A percentile compares a stretch with the other conserved stretches of the same genome.
Evolutionary conservation across 2,888 invertebrate species (phyloP).

Genomic region (Emmelina monodactyla): DNA sequence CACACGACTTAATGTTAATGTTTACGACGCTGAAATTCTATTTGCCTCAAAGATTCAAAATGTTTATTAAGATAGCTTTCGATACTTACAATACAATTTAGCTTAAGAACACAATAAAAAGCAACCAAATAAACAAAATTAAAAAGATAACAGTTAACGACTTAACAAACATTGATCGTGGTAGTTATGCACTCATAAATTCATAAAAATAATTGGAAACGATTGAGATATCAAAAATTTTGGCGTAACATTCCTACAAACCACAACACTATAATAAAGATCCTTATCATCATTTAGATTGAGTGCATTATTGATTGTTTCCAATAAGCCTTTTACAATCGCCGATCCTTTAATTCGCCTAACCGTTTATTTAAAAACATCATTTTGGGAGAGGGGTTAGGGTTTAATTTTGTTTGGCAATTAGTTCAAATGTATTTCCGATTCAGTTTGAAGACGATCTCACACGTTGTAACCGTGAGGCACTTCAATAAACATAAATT

Average conservation of each 20-base stretch:
- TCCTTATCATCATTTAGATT: slow-evolving; percentile 20
- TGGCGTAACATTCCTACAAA: slow-evolving; percentile 7
- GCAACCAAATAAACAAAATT: background rate
- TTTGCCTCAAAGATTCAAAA: too few species aligned
- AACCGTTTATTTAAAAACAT: background rate
- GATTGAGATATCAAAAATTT: slow-evolving; percentile 47
- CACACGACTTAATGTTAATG: too few species aligned
- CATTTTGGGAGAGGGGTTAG: too few species aligned
- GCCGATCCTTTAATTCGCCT: background rate
- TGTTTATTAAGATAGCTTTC: too few species aligned
- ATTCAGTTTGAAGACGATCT: slow-evolving; percentile 32
- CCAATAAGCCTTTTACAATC: background rate
- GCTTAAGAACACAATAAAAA: slow-evolving; percentile 12
- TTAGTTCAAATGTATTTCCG: background rate
- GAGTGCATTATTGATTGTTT: slow-evolving; percentile 17
- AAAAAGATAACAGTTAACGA: slow-evolving; percentile 13
- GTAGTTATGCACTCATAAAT: slow-evolving; percentile 37
- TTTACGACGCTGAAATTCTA: too few species aligned
- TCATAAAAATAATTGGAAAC: slow-evolving; percentile 30
- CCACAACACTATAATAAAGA: too few species aligned
- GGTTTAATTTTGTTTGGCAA: background rate
- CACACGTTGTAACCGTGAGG: slow-evolving; percentile 37
- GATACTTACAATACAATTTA: too few species aligned
- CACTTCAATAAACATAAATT: slow-evolving; percentile 40
- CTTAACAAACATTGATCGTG: slow-evolving; percentile 33